Evolutionary conservation across 2,113 vertebrate genomes (phyloP).

Genomic region (Rhegmatorhina hoffmannsi): DNA sequence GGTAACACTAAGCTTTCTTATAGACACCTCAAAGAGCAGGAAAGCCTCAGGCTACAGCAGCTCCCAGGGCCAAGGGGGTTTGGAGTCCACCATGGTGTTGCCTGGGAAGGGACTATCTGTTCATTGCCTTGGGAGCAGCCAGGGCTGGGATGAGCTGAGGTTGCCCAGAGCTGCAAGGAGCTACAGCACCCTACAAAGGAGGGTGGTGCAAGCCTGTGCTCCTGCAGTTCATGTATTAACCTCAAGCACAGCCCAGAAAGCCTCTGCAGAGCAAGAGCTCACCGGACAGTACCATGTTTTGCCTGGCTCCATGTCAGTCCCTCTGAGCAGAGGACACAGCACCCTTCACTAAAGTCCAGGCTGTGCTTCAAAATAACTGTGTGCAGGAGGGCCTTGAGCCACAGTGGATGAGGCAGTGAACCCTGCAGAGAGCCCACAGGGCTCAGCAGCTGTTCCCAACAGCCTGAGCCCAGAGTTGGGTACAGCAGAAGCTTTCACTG

Average conservation of each 20-base stretch:
- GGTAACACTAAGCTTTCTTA: conserved; percentile 65
- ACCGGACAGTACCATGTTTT: fast-evolving
- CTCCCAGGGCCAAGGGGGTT: background rate
- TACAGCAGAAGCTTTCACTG: background rate
- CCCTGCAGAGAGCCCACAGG: too few relatives aligned
- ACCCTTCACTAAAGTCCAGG: background rate
- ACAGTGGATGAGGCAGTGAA: background rate
- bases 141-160: background rate
- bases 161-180: background rate
- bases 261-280: background rate
- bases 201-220: background rate
- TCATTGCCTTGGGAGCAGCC: background rate
- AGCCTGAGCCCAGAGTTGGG: fast-evolving
- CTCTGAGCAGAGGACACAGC: background rate
- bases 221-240: background rate
- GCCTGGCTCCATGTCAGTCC: fast-evolving
- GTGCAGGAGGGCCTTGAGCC: background rate
- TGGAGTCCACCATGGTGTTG: background rate
- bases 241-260: background rate
- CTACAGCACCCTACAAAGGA: background rate
- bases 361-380: background rate
- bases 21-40: background rate
- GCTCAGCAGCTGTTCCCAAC: background rate
- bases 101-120: background rate
- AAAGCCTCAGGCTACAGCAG: background rate